Base-by-base conservation (phyloP, 2,113 vertebrate species). In the Gymnobelideus leadbeateri region DNA sequence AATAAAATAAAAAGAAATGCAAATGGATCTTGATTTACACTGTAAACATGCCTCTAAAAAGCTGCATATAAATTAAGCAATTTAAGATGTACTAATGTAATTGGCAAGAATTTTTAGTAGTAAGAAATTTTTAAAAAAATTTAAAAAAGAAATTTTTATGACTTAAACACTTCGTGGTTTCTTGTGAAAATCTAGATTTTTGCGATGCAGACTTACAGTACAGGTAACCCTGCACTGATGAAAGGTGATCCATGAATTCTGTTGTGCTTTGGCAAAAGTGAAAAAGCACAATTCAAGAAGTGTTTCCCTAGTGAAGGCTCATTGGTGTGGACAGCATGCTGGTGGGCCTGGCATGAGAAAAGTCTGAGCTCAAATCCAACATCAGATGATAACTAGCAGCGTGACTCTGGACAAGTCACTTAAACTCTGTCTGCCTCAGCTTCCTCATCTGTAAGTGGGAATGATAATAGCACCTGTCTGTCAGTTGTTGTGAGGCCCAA, bases 11-110 rank as follows among this genome's bases (percentile, higher is more conserved):
- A n/a, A 53, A 43, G n/a, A 84, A 43, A 84, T 84, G 68, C 68
- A 84, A 43, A 43, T 43, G 68, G 68, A 84, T 43, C n/a, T n/a
- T 95, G 14, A 68, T 89, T 54, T 31, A 25, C 1, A 31, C 55
- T 68, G 21, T 84, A 84, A 94, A 3, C 93, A 24, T 96, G 10
- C 92, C 91, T 51, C 89, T 92, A 57, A 94, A 89, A 97, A 94
- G 53, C 89, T 94, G 11, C 23, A 0, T 92, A 50, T 84, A 84
- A 84, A 84, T n/a, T 19, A 77, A 77, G n/a, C n/a, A 14, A 77
- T n/a, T 77, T 77, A n/a, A 77, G 37, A 77, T 77, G 6, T 84
- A 7, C 37, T n/a, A 21, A 14, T 77, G 16, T 43, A 77, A 77
- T 8, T 77, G 68, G 68, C 61, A 68, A 68, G 31, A 68, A 37